Base-by-base conservation (phyloP, 2,888 invertebrate genomes). In the Mellilla xanthometata region DNA sequence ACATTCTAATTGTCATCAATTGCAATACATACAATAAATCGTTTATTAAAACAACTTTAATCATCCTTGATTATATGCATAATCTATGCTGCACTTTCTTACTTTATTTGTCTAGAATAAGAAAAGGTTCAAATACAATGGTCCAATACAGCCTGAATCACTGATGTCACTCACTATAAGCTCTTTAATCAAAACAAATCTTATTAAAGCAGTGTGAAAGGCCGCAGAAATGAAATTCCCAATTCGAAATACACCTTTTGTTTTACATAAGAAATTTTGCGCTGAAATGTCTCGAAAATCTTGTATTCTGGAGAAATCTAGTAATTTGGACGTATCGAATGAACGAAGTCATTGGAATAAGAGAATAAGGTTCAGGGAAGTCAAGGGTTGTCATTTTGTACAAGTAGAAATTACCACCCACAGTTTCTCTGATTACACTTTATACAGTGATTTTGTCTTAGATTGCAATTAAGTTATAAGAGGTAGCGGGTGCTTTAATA, bases 371-470 rank as follows among this genome's bases (percentile, higher is more conserved):
- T 23, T 39, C 23, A 39, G 29, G 10, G 24, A 39, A 39, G 39
- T 34, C 26, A 39, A 45, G 34, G 34, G 39, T 39, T 45, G 34
- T 28, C 30, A 45, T 39, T 44, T 34, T 11, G 34, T 24, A 39
- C 33, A 39, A 44, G 34, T 24, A 39, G 39, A 39, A 44, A 45
- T 45, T 45, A 39, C 39, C 45, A 33, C 39, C 39, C 24, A 15
- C 33, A 12, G 10, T 15, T 5, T 28, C 39, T 31, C 39, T 45
- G 45, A 39, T 39, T 45, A 45, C 45, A 45, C 30, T 45, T 39
- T 39, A 15, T 45, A 34, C 34, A 34, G 33, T 34, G 34, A 19
- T 34, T 26, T n/a, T 33, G 44, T 15, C 15, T 19, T 19, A 19
- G 15, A 6, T 19, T 19, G 15, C 6, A 6, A 1, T 19, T 1